Evolutionary conservation across 2,888 invertebrate genomes (phyloP), one percentile per base, ranked within the genome.

Genomic region (Therioaphis trifolii): DNA sequence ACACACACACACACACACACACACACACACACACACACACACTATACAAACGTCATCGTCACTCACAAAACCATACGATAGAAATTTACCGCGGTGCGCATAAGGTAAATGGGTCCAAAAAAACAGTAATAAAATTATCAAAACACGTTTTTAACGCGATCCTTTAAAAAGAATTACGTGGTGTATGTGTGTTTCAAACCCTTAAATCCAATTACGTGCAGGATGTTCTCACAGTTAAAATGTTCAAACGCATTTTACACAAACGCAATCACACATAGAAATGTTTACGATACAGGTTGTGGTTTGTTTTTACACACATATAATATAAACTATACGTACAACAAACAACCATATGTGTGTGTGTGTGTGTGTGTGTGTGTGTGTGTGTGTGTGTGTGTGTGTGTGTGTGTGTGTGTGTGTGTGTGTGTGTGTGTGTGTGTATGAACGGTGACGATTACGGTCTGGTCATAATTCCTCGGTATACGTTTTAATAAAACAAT

Each of bases 181-280:
- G 24, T 4, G 18, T 63, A 49, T 66, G 29, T 63, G 15, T 4
- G 29, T 9, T 63, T 46, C 29, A 35, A 49, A 77, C 76, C 76
- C 76, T 66, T 77, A 49, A 77, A 77, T 77, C 76, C 63, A 77
- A 77, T 77, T 77, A 77, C 76, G n/a, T n/a, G n/a, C 21, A 29
- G 76, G 76, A 63, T 63, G 46, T 77, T 63, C 63, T 77, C 76
- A 63, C 76, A 49, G 63, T 77, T 49, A 49, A 77, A 77, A 77
- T 49, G 63, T 77, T 77, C 63, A 5, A 49, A 77, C 76, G 29
- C 61, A 18, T 63, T 61, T 63, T 49, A 49, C 29, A 55, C 40
- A 49, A 46, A 71, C 71, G 18, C 29, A 12, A 4, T 27, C 35
- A 21, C n/a, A n/a, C 61, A n/a, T n/a, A 58, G 40, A 68, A 76